phyloP scores from a whole-genome alignment of 1,140 invertebrate species.

The Lasioglossum baleicum region DNA sequence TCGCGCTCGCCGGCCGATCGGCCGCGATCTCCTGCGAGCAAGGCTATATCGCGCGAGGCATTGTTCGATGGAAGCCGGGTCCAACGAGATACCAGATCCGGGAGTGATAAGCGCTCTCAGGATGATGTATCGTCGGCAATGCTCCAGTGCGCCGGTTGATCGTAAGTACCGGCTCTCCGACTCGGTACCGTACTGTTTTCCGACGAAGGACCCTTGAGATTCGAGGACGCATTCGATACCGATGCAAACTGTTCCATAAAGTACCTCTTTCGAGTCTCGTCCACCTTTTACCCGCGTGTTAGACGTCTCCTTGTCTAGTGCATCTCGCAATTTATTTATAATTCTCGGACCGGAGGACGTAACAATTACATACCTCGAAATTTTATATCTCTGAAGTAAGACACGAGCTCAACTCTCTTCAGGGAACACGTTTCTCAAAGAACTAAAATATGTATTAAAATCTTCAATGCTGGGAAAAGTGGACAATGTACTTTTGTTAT shows the following conservation, averaged over 20 bases:
- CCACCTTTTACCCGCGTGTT: background rate
- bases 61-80: constrained; percentile 61
- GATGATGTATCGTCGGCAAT: constrained; percentile 71
- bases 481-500: too few relatives aligned
- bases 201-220: constrained; percentile 46
- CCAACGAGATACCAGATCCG: constrained; percentile 61
- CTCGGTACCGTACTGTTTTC: constrained; percentile 45
- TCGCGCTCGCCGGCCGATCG: constrained; percentile 9
- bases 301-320: background rate
- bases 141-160: constrained; percentile 65
- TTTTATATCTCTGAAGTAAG: background rate
- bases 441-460: too few relatives aligned
- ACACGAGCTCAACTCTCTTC: too few relatives aligned
- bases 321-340: background rate
- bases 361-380: background rate
- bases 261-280: constrained; percentile 1
- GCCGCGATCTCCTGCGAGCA: constrained; percentile 28
- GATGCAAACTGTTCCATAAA: constrained; percentile 34
- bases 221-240: constrained; percentile 43
- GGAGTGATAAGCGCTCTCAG: constrained; percentile 64
- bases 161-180: constrained; percentile 54
- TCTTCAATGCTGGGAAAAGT: too few relatives aligned
- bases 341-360: too few relatives aligned
- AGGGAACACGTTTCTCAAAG: too few relatives aligned
- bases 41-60: constrained; percentile 47